These are phyloP conservation scores for Hetaerina titia DNA, from an alignment of 2,888 invertebrate species.

Conservation along the genomic window DNA sequence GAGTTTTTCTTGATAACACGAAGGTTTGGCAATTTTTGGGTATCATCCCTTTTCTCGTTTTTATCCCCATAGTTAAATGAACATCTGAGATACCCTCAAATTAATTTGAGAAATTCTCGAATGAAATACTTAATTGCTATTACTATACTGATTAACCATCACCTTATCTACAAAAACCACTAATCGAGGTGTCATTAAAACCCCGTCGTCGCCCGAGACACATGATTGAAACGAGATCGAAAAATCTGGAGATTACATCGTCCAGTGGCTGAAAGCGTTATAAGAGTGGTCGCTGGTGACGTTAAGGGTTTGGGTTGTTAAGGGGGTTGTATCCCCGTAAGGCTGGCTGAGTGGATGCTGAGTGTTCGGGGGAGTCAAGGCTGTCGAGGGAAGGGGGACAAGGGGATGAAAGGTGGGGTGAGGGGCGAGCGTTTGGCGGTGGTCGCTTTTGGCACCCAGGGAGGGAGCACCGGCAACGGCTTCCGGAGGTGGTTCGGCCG, in stretches of 20 bases:
- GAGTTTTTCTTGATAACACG: no score
- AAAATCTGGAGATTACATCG: slow-evolving; percentile 25
- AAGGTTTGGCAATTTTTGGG: no score
- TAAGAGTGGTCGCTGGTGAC: not conserved
- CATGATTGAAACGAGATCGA: not conserved
- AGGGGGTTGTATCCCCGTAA: not conserved
- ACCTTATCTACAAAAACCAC: not conserved
- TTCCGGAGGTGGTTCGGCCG: slow-evolving; percentile 49
- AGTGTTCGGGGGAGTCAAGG: not conserved
- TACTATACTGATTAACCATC: not conserved
- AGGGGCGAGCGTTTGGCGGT: slow-evolving; percentile 21
- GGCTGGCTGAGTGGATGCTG: not conserved
- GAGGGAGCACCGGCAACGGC: not conserved
- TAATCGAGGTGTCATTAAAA: not conserved
- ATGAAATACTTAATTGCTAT: not conserved
- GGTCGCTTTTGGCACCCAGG: slow-evolving; percentile 59
- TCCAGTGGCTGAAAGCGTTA: not conserved
- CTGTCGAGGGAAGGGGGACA: no score
- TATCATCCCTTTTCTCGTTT: no score
- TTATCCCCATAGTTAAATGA: no score
- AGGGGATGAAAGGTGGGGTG: not conserved
- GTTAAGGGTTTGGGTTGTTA: not conserved
- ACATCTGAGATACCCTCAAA: no score
- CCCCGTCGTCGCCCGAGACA: not conserved
- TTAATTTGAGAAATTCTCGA: no score